A percentile compares a stretch with the other conserved stretches of the same genome.
phyloP scores from a whole-genome alignment of 2,888 invertebrate genomes.

The Aspidapion aeneum region DNA sequence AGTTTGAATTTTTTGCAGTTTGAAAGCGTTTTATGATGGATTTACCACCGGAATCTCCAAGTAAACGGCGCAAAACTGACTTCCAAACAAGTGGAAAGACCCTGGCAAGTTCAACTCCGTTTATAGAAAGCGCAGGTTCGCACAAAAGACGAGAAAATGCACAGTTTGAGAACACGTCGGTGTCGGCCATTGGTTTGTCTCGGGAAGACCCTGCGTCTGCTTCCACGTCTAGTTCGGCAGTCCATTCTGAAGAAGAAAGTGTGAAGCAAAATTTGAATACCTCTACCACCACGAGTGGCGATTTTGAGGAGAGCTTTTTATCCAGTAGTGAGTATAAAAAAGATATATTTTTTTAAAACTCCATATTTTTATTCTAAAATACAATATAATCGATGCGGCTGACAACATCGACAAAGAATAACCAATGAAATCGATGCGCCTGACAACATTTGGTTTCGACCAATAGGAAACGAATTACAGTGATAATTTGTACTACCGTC shows the following conservation, averaged over 20 bases:
- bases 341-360: too few relatives aligned
- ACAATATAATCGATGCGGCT: too few relatives aligned
- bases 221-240: background rate
- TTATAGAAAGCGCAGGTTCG: background rate
- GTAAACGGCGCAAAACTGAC: conserved; percentile 7
- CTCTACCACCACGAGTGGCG: background rate
- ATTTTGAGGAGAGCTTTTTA: background rate
- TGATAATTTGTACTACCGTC: too few relatives aligned
- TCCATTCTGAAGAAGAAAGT: background rate
- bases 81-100: too few relatives aligned
- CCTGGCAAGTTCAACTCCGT: background rate
- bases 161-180: background rate
- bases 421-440: too few relatives aligned
- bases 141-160: background rate
- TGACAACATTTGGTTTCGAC: too few relatives aligned
- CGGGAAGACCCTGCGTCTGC: background rate
- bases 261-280: background rate
- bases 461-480: too few relatives aligned
- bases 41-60: conserved; percentile 3
- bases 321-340: background rate
- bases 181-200: background rate
- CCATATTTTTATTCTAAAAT: too few relatives aligned
- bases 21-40: background rate
- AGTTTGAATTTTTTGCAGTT: background rate
- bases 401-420: too few relatives aligned